Evolutionary conservation across 2,888 invertebrate species (phyloP).

Genomic region (Aplocera efformata): DNA sequence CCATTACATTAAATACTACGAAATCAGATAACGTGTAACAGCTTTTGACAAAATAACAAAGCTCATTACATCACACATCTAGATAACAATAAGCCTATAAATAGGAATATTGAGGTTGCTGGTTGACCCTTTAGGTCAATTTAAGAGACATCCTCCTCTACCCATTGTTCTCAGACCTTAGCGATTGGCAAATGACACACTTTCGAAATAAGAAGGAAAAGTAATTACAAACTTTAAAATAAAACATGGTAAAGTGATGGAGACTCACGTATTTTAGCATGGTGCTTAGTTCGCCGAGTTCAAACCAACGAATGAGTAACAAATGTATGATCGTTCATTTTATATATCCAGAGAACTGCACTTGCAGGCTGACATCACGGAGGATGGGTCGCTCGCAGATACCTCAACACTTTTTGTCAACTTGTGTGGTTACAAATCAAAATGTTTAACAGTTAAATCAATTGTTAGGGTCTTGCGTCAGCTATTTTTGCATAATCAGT

Average conservation of each 20-base stretch:
- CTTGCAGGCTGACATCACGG: conserved; percentile 70
- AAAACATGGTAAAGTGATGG: neutral
- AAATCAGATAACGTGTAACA: neutral
- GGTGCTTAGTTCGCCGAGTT: conserved; percentile 71
- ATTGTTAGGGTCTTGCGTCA: conserved; percentile 21
- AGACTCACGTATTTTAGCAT: conserved; percentile 78
- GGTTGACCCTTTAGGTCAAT: conserved; percentile 29
- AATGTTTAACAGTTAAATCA: conserved; percentile 30
- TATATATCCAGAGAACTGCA: conserved; percentile 67
- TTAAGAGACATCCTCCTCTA: conserved; percentile 29
- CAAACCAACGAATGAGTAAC: conserved; percentile 76
- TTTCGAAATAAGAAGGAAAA: conserved; percentile 34
- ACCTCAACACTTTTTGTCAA: conserved; percentile 53
- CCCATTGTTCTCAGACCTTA: conserved; percentile 37
- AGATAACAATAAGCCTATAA: conserved; percentile 8
- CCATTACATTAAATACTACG: too few relatives aligned
- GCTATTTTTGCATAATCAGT: conserved; percentile 9
- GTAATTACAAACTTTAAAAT: conserved; percentile 1
- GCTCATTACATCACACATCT: conserved; percentile 1
- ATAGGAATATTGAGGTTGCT: conserved; percentile 11
- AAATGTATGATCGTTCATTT: conserved; percentile 66
- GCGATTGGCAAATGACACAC: conserved; percentile 39
- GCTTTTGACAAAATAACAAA: neutral
- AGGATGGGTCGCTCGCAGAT: conserved; percentile 53
- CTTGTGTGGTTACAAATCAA: conserved; percentile 36